phyloP scores from a whole-genome alignment of 2,797 vertebrate genomes.

The Falco rusticolus region DNA sequence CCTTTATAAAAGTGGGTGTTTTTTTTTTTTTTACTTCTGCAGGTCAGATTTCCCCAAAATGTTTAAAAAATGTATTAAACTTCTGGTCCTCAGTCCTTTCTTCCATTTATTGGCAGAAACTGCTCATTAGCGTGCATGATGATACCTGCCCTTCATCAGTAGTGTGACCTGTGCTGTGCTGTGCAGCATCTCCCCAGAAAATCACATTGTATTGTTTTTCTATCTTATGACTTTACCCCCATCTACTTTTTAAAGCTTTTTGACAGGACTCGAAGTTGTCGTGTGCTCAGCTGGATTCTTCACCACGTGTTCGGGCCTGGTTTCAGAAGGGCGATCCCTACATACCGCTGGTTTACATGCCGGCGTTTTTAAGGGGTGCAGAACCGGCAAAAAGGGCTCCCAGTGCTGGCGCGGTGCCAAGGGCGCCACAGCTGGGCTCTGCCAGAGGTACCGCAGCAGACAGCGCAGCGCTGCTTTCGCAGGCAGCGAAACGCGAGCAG shows the following conservation, averaged over 20 bases:
- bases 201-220: background rate
- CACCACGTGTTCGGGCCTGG: too few relatives aligned
- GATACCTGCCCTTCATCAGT: background rate
- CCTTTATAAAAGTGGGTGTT: rapidly evolving
- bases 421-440: background rate
- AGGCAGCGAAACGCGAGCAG: background rate
- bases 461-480: background rate
- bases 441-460: background rate
- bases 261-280: background rate
- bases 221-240: background rate
- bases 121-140: background rate
- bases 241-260: background rate
- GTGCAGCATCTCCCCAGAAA: background rate
- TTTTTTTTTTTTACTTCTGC: background rate
- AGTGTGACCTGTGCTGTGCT: background rate
- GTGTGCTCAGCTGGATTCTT: background rate
- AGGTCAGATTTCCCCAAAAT: background rate
- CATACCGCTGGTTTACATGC: background rate
- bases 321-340: background rate
- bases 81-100: background rate
- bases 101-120: background rate
- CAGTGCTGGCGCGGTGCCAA: background rate
- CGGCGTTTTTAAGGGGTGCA: background rate
- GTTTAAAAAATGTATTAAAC: background rate
- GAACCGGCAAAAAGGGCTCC: background rate